Percentiles rank a stretch among this genome's conserved stretches.
phyloP scores from a whole-genome alignment of 2,888 invertebrate genomes.

The Cephus pygmeus region DNA sequence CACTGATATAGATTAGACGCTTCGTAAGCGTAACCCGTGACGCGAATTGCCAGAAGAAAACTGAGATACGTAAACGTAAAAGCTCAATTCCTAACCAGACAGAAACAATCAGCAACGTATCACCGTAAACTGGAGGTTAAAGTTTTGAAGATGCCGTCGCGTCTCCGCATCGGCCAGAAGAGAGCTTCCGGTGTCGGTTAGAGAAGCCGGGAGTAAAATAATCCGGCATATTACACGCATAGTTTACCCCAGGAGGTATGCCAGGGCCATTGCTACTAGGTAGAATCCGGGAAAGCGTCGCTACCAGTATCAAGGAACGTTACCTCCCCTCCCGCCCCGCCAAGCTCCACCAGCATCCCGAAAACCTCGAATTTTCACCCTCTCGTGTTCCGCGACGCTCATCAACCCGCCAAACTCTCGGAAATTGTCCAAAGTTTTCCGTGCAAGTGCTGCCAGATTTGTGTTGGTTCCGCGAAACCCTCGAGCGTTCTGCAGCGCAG shows the following conservation, averaged over 20 bases:
- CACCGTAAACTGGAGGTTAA: conserved; percentile 17
- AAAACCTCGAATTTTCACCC: conserved; percentile 14
- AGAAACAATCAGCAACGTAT: conserved; percentile 3
- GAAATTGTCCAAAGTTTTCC: conserved; percentile 22
- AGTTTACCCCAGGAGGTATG: conserved; percentile 41
- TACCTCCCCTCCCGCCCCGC: conserved; percentile 1
- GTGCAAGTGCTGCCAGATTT: conserved; percentile 15
- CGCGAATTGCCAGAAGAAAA: background rate
- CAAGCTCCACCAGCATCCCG: background rate
- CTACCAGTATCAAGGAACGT: no score
- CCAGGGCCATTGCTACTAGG: conserved; percentile 12
- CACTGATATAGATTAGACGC: no score
- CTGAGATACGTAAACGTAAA: background rate
- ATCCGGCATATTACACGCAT: conserved; percentile 48
- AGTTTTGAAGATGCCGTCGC: conserved; percentile 30
- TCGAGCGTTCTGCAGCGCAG: background rate
- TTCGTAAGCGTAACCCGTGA: no score
- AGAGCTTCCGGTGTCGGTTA: background rate
- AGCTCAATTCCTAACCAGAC: background rate
- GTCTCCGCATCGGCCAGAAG: conserved; percentile 4
- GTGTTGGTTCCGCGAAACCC: background rate
- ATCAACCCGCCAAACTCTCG: conserved; percentile 20
- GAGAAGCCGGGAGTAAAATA: conserved; percentile 32
- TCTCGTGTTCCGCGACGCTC: conserved; percentile 18
- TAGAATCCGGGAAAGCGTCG: background rate